Evolutionary conservation across 2,113 vertebrate species (phyloP), one percentile per base, ranked within the genome.

Genomic region (Pelusios castaneus): DNA sequence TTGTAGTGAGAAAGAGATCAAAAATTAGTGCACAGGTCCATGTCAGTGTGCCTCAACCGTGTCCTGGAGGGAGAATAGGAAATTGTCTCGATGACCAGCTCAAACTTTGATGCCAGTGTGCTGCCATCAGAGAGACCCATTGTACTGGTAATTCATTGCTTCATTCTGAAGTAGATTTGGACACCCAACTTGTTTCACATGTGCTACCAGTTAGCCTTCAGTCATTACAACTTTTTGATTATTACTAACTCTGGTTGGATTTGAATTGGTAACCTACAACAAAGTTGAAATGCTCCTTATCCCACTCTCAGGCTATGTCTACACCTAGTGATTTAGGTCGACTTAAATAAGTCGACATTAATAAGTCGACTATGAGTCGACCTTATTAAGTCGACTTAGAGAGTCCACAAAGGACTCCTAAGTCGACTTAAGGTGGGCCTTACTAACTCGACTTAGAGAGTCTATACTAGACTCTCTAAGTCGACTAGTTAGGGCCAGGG

Each of bases 1-100:
- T 94, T 83, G 81, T 51, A 83, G 90, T 92, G 21, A n/a, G 38
- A 25, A 84, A 89, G 47, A 95, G 92, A 92, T 7, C 41, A 89
- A 41, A 84, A 67, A 91, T 96, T 55, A 95, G 7, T 41, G 10
- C 77, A 41, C 58, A 84, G 5, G 58, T 86, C 76, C 73, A 12
- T 27, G 41, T 45, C 73, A 45, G 25, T 76, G 38, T 27, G 41
- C 25, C 22, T 45, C 73, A 76, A 11, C 41, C 6, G 13, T 13
- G 63, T 52, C 6, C 17, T 94, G 67, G 52, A 91, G 49, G 56
- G 0, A 41, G 43, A 52, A 43, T 3, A 1, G 54, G 31, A 85
- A 87, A 76, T 55, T 43, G 93, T 87, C 54, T 87, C 5, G 2
- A 0, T 19, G 9, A 22, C 85, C 6, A 73, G 2, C 70, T 89